phyloP scores from a whole-genome alignment of 2,113 vertebrate species.

The Lasiurus cinereus region DNA sequence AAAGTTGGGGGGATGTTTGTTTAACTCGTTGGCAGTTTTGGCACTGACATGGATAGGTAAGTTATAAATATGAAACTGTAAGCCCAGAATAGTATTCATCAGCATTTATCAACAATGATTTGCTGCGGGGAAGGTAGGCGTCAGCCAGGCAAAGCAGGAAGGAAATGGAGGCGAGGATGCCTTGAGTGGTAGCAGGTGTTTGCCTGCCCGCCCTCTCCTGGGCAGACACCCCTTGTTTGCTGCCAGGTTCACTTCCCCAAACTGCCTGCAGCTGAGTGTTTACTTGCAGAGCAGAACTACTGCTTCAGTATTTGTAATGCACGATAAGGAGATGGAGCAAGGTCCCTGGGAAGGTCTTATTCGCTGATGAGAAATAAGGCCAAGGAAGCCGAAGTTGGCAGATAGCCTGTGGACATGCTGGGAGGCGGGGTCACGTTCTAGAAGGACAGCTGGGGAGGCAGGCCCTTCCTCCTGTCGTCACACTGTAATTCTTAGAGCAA shows the following conservation, averaged over 20 bases:
- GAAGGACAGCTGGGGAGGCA: background rate
- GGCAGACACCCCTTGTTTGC: background rate
- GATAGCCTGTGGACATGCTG: background rate
- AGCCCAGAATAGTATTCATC: background rate
- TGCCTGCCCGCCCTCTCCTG: background rate
- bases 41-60: background rate
- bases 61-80: background rate
- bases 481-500: background rate
- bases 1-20: background rate
- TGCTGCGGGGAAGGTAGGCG: background rate
- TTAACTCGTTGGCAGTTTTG: background rate
- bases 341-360: background rate
- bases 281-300: background rate
- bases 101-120: background rate
- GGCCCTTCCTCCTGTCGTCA: background rate
- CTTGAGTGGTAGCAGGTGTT: background rate
- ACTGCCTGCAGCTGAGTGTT: background rate
- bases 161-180: background rate
- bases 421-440: background rate
- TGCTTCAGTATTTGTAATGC: background rate
- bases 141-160: background rate
- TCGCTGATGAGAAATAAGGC: background rate
- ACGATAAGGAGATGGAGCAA: background rate
- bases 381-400: background rate
- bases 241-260: constrained; percentile 37